Base-by-base conservation (phyloP, 2,888 invertebrate species). In the Tyria jacobaeae region DNA sequence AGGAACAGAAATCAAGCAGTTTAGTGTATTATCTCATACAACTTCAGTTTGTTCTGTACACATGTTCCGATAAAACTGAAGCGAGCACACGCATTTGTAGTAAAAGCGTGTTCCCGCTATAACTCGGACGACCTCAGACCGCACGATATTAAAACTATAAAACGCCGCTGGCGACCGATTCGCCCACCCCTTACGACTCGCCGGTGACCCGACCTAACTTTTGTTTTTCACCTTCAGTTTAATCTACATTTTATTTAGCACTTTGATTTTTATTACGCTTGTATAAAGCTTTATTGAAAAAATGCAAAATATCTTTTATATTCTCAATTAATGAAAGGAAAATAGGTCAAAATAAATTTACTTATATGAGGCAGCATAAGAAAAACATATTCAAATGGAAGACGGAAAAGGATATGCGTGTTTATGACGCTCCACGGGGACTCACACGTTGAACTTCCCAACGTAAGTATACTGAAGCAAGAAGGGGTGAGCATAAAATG, bases 141-240 rank as follows among this genome's bases (percentile, higher is more conserved):
- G 83, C 86, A 83, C 88, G 89, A 91, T 92, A 92, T 93, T 92
- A 92, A 92, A 92, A 93, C 92, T 90, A 92, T 93, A 92, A 92
- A 93, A 86, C 89, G 90, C 76, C 87, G 88, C 81, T 81, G 82
- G 82, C 85, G 83, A 87, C 86, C 89, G 85, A 87, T 86, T 76
- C 83, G 50, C 62, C 66, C 81, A 77, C 80, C 81, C 81, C 76
- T 70, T 78, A 81, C 80, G 73, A 73, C 66, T 72, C 76, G 75
- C 50, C 61, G 62, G 58, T 68, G 71, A 77, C 78, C 78, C 75
- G 63, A 67, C 73, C 78, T 67, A 78, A 80, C 81, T 81, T 79
- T 84, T 82, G 80, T 82, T 80, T 75, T 84, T 78, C 80, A 79
- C 81, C 80, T 83, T 83, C 76, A 73, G 69, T 77, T 75, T 73